Percentiles rank a stretch among this genome's conserved stretches.
Conservation (phyloP, 2,888 invertebrate species). For the Synanthedon tipuliformis region DNA sequence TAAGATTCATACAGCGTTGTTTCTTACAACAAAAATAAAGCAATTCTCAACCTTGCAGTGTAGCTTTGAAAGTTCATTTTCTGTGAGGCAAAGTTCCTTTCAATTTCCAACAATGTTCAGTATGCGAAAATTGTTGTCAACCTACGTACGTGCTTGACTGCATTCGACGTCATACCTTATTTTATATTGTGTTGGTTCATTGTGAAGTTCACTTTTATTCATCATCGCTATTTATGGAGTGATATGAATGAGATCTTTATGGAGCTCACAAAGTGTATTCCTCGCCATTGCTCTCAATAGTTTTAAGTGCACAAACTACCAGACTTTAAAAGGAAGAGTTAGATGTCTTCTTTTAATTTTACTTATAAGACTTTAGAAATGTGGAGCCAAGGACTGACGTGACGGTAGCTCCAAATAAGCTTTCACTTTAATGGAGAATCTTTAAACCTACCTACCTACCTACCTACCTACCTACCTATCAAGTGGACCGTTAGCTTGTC, state of each 20-base stretch:
- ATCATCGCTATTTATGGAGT: constrained; percentile 4
- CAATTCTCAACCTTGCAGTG: not conserved
- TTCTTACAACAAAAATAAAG: constrained; percentile 5
- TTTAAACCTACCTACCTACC: too few species aligned
- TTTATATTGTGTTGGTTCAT: constrained; percentile 11
- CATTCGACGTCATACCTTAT: constrained; percentile 10
- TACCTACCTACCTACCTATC: too few species aligned
- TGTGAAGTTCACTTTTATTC: constrained; percentile 21
- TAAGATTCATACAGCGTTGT: constrained; percentile 38
- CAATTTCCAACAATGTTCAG: constrained; percentile 50
- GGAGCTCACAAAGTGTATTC: too few species aligned
- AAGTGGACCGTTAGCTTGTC: too few species aligned
- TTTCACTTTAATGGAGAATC: too few species aligned
- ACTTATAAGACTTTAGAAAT: too few species aligned
- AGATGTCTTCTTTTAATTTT: too few species aligned
- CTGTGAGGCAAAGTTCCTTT: constrained; percentile 38
- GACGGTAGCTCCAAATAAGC: too few species aligned
- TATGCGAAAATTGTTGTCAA: constrained; percentile 54
- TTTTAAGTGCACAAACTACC: too few species aligned
- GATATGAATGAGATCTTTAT: not conserved
- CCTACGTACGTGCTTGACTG: constrained; percentile 42
- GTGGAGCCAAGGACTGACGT: too few species aligned
- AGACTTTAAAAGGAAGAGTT: too few species aligned
- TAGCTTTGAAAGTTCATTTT: constrained; percentile 13
- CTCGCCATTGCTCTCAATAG: too few species aligned